These are phyloP conservation scores for Scotopteryx bipunctaria DNA, from an alignment of 2,888 invertebrate species.

Conservation along the genomic window DNA sequence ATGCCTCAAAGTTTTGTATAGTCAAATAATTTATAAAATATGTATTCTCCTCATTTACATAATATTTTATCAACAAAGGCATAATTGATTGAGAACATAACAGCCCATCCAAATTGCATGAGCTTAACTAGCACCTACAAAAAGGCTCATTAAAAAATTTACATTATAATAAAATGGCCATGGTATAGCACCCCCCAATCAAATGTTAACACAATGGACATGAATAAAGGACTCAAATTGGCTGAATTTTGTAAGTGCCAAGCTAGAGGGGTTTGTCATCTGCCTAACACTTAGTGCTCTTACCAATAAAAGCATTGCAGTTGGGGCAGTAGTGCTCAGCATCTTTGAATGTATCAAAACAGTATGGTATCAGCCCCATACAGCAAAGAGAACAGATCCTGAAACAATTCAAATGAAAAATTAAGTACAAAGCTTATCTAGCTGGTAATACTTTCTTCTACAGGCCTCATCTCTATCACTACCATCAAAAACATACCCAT, in stretches of 20 bases:
- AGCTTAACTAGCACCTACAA: background rate
- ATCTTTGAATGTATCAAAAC: constrained; percentile 79
- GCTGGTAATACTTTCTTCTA: background rate
- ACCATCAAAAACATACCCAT: too few species aligned
- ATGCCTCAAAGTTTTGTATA: background rate
- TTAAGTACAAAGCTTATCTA: background rate
- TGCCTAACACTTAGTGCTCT: constrained; percentile 71
- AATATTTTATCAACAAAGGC: constrained; percentile 1
- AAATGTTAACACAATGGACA: constrained; percentile 10
- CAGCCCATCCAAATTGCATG: background rate
- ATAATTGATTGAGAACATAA: background rate
- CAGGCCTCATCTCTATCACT: too few species aligned
- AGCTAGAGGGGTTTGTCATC: constrained; percentile 10
- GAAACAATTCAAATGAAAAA: constrained; percentile 37
- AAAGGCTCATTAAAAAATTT: background rate
- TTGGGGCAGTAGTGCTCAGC: constrained; percentile 79
- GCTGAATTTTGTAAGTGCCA: constrained; percentile 5
- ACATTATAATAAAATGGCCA: constrained; percentile 14
- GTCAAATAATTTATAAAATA: constrained; percentile 1
- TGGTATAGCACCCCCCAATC: constrained; percentile 15
- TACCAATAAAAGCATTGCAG: constrained; percentile 77
- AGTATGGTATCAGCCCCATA: constrained; percentile 75
- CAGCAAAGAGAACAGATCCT: constrained; percentile 79
- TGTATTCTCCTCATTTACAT: background rate
- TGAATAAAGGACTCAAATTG: constrained; percentile 7